Evolutionary conservation across 1,140 invertebrate species (phyloP), one percentile per base, ranked within the genome.

Genomic region (Xylocopa sonorina): DNA sequence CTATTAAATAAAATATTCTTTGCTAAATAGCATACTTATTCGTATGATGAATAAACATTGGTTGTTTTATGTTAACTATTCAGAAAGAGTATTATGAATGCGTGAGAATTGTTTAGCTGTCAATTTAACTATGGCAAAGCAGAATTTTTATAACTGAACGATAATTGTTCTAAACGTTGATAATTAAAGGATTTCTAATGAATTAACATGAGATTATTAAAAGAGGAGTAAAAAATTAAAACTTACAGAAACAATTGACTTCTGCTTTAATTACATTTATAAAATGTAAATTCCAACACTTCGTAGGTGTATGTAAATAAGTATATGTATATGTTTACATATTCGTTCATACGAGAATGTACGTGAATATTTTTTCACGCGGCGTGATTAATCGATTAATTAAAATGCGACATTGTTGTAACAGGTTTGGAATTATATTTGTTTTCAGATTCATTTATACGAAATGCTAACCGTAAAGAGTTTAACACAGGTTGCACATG

Each of bases 401-500:
- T 46, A 46, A 67, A 16, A 41, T 21, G 18, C 29, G 5, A 16
- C 34, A 34, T 67, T 9, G 27, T 34, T 34, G 41, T 32, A 76
- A 48, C 10, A 46, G 27, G 12, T 21, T 57, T n/a, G 16, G 53
- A 46, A 57, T 74, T 38, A 38, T 48, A 46, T 60, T 50, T 50
- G 21, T 50, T 67, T 32, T n/a, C 51, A 32, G 46, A 75, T 53
- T 48, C 18, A 55, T 75, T 66, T 32, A 21, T 58, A 50, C 66
- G 64, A n/a, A n/a, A 75, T 51, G 27, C 43, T 60, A 66, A 67
- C 29, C 48, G 32, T 81, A 41, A 82, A 55, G 67, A 50, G 32
- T 82, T 78, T 74, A 78, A 71, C 64, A 79, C 73, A 75, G 75
- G 76, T 87, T 83, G 76, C 78, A 79, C 82, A 78, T 80, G 78